Percentiles rank a stretch among this genome's conserved stretches.
These are phyloP conservation scores for Probosciger aterrimus DNA, from an alignment of 2,113 vertebrate genomes.

Conservation along the genomic window DNA sequence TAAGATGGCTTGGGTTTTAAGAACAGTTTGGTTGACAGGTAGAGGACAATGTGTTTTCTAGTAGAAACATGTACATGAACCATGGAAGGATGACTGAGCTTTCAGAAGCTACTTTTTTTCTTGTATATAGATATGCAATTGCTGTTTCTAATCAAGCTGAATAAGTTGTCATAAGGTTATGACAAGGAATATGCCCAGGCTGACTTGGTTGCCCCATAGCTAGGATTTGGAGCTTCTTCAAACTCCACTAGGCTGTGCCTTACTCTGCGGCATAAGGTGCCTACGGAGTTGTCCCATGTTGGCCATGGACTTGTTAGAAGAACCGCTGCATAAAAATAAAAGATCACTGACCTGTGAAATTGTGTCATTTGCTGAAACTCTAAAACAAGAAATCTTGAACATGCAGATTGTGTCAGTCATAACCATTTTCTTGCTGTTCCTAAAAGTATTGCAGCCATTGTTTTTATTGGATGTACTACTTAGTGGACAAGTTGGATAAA, in stretches of 20 bases:
- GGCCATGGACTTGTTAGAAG: background rate
- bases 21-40: background rate
- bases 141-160: background rate
- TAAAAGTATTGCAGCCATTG: background rate
- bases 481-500: background rate
- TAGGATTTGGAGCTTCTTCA: background rate
- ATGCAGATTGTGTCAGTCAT: background rate
- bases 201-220: background rate
- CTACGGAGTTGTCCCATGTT: accelerated
- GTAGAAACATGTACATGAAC: background rate
- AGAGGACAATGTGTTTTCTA: background rate
- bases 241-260: background rate
- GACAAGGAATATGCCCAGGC: background rate
- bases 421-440: background rate
- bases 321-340: background rate
- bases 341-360: background rate
- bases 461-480: background rate
- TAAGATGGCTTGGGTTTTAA: background rate
- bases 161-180: background rate
- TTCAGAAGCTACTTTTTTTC: background rate
- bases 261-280: background rate
- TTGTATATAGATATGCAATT: background rate
- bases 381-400: background rate
- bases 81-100: background rate
- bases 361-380: background rate